phyloP scores from a whole-genome alignment of 2,888 invertebrate species.

The Pyrgus malvae region DNA sequence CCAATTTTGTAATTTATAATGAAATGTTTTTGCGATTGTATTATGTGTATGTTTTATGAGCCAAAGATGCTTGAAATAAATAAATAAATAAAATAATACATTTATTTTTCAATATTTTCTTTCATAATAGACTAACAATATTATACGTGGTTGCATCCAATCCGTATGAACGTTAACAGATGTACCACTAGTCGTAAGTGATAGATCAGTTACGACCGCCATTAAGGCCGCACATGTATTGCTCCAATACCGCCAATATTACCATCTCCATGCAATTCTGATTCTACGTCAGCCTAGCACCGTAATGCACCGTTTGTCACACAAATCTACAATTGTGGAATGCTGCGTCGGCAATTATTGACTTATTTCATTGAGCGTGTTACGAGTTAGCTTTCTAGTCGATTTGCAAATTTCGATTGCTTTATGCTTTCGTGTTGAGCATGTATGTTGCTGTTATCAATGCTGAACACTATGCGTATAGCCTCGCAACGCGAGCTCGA shows the following conservation, averaged over 20 bases:
- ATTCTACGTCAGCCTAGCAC: neutral
- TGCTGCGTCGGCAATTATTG: conserved; percentile 10
- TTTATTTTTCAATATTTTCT: too few relatives aligned
- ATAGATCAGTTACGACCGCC: neutral
- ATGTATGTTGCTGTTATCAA: too few relatives aligned
- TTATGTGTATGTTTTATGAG: too few relatives aligned
- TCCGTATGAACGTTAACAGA: neutral
- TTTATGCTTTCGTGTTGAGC: neutral
- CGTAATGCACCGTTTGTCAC: conserved; percentile 18
- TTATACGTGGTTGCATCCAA: too few relatives aligned
- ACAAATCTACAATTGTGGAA: conserved; percentile 17
- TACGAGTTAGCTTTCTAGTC: neutral
- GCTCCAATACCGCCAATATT: conserved; percentile 2
- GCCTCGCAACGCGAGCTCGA: too few relatives aligned
- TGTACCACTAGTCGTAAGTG: neutral
- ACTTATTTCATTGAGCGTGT: neutral
- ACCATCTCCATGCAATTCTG: neutral
- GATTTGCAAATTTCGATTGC: neutral
- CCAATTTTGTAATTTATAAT: too few relatives aligned
- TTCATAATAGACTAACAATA: too few relatives aligned
- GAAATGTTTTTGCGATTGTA: too few relatives aligned
- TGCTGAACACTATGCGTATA: too few relatives aligned
- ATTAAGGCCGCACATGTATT: conserved; percentile 18
- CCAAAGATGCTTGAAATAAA: too few relatives aligned
- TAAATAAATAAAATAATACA: too few relatives aligned